Conservation (phyloP, 2,797 vertebrate species). For the Pelochelys cantorii region DNA sequence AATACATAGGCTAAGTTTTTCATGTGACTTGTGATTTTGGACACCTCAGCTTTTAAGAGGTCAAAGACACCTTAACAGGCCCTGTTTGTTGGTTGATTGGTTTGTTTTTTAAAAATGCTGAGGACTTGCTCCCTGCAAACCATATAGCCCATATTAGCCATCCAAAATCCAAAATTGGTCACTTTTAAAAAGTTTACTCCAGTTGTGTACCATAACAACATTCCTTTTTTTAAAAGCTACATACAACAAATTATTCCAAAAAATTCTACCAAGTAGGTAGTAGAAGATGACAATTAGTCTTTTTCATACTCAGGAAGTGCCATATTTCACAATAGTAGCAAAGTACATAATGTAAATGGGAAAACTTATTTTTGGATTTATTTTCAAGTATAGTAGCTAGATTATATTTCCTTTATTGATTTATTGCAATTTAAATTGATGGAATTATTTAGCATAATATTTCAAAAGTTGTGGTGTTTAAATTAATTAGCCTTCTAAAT, state of each 20-base stretch:
- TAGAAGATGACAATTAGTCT: background rate
- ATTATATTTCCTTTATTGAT: conserved; percentile 49
- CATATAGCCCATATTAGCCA: background rate
- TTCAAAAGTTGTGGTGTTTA: conserved; percentile 36
- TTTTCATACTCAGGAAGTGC: conserved; percentile 13
- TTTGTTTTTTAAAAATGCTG: no score
- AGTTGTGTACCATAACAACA: background rate
- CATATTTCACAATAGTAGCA: conserved; percentile 53
- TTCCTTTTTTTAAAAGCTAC: background rate
- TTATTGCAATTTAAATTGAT: conserved; percentile 57
- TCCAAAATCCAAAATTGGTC: background rate
- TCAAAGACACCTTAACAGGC: background rate
- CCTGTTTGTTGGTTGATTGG: background rate
- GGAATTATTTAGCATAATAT: conserved; percentile 34
- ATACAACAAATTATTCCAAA: conserved; percentile 23
- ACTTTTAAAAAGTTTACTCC: background rate
- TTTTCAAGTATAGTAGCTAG: conserved; percentile 14
- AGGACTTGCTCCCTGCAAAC: background rate
- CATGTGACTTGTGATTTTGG: background rate
- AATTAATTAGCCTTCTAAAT: conserved; percentile 41
- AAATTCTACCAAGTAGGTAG: conserved; percentile 20
- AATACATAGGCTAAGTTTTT: background rate
- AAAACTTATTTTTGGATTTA: conserved; percentile 30
- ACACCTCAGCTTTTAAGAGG: background rate
- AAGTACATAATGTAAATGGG: conserved; percentile 34